Base-by-base conservation (phyloP, 2,797 vertebrate genomes). In the Scomberomorus guttatus region DNA sequence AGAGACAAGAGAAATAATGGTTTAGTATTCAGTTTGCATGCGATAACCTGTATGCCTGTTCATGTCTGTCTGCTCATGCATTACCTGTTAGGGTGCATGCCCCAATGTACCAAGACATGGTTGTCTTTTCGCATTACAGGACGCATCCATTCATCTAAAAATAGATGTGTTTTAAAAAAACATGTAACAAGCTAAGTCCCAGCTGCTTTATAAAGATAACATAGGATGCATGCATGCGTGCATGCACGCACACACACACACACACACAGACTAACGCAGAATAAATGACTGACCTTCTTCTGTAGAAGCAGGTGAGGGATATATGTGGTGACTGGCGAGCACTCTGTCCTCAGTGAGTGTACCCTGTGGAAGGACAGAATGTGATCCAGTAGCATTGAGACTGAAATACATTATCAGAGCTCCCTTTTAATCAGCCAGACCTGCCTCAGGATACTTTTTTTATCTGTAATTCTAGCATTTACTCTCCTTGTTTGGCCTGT, bases 61-160 rank as follows among this genome's bases (percentile, higher is more conserved):
- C 3, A 13, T 44, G 55, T 77, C 32, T 73, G 64, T 51, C 61
- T 50, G 54, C 10, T 51, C 6, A 8, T 72, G 39, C 15, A 20
- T 80, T 94, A 99, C 98, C 98, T 99, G 96, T 99, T 97, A 57
- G 98, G 98, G 79, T 97, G 96, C 90, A 95, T 97, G 14, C 98
- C 97, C 98, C 98, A 99, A 6, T 99, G 98, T 0, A 99, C 97
- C 86, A 99, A 92, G 76, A 98, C 92, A 75, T 98, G 96, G 83
- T 97, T 98, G 85, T 98, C 97, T 81, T 96, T 97, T 66, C 91
- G 96, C 96, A 97, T 95, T 65, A 99, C 96, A 0, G 97, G 98
- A 85, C 98, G 96, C 94, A 99, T 79, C 98, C 98, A 99, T 51
- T 99, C 98, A 83, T 98, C 98, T 98, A 86, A 88, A 94, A 84